These are phyloP conservation scores for Xanthorhoe designata DNA, from an alignment of 2,888 invertebrate species.

Conservation along the genomic window DNA sequence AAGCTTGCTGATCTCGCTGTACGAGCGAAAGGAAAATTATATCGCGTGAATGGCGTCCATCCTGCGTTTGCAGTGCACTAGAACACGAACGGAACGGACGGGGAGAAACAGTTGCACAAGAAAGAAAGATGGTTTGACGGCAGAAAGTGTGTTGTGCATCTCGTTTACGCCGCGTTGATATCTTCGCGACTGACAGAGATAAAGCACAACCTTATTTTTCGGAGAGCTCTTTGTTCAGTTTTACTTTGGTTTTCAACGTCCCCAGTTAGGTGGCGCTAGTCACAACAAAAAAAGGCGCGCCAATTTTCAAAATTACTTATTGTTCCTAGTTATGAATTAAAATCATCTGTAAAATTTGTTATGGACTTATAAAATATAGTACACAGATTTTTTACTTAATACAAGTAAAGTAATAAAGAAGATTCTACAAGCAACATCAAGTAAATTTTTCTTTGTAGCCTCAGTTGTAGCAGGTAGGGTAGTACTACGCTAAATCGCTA, in stretches of 20 bases:
- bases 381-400: background rate
- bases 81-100: slow-evolving; percentile 80
- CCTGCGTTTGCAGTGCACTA: slow-evolving; percentile 83
- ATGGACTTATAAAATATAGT: background rate
- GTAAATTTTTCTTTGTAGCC: background rate
- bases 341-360: background rate
- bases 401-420: too few relatives aligned
- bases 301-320: slow-evolving; percentile 25
- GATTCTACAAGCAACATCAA: too few relatives aligned
- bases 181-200: slow-evolving; percentile 67
- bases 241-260: slow-evolving; percentile 56
- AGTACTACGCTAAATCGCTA: background rate
- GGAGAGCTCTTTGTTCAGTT: slow-evolving; percentile 81
- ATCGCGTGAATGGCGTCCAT: slow-evolving; percentile 85
- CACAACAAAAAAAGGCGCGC: slow-evolving; percentile 26
- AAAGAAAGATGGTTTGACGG: slow-evolving; percentile 84
- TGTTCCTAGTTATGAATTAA: slow-evolving; percentile 2
- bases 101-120: slow-evolving; percentile 85
- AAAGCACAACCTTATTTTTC: slow-evolving; percentile 79
- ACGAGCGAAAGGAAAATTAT: slow-evolving; percentile 74
- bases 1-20: slow-evolving; percentile 65
- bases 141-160: slow-evolving; percentile 74
- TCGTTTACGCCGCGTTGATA: slow-evolving; percentile 60
- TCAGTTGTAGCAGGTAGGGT: too few relatives aligned
- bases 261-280: slow-evolving; percentile 65